phyloP scores from a whole-genome alignment of 2,888 invertebrate species.

The Drosophila mercatorum region DNA sequence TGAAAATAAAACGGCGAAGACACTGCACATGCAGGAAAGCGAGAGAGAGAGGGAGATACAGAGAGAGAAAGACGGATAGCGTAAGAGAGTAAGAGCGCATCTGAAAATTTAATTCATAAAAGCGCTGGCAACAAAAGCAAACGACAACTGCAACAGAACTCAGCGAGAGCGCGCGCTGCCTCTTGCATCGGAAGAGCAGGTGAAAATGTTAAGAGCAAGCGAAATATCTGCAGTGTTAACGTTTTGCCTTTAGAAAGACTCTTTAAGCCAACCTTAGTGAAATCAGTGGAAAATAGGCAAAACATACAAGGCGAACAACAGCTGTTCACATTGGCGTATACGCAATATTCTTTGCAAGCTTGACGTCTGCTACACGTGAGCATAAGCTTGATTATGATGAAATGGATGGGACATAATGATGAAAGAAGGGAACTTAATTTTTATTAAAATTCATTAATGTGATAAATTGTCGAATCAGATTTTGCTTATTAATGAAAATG shows the following conservation, averaged over 20 bases:
- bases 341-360: slow-evolving; percentile 1
- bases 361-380: slow-evolving; percentile 16
- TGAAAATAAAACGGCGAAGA: slow-evolving; percentile 38
- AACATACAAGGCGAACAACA: slow-evolving; percentile 22
- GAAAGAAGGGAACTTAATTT: background rate
- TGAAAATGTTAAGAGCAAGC: slow-evolving; percentile 4
- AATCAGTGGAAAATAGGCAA: background rate
- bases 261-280: background rate
- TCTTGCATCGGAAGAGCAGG: background rate
- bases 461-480: no score
- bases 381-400: background rate
- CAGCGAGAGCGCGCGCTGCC: slow-evolving; percentile 5
- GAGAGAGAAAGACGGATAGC: slow-evolving; percentile 5
- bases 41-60: slow-evolving; percentile 4
- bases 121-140: slow-evolving; percentile 23
- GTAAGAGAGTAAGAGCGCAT: slow-evolving; percentile 6
- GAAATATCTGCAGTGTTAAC: slow-evolving; percentile 4
- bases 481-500: no score
- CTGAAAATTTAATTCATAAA: slow-evolving; percentile 69
- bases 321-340: slow-evolving; percentile 45
- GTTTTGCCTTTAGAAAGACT: background rate
- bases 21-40: slow-evolving; percentile 26
- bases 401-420: background rate
- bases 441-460: no score
- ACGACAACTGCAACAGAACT: slow-evolving; percentile 15